phyloP scores from a whole-genome alignment of 2,888 invertebrate species.

The Scelioninae gen. 2 region DNA sequence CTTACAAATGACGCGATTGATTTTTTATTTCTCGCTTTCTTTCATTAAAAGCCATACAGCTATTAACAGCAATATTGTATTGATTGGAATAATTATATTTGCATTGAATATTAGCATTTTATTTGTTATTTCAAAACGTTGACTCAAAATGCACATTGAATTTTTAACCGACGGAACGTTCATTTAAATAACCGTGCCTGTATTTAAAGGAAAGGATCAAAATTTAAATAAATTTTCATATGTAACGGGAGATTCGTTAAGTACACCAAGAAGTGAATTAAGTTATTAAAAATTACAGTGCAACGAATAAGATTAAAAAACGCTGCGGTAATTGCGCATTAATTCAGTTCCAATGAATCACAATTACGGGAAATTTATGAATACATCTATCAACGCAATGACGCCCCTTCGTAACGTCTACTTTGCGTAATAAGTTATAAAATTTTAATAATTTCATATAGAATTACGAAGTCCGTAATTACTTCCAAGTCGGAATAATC shows the following conservation, averaged over 20 bases:
- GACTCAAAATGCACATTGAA: no score
- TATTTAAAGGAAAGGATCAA: neutral
- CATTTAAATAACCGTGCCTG: neutral
- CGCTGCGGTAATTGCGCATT: neutral
- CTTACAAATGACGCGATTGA: neutral
- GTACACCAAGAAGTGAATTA: neutral
- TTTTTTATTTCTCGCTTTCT: neutral
- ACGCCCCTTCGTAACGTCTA: no score
- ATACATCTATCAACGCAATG: constrained; percentile 8
- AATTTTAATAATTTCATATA: constrained; percentile 16
- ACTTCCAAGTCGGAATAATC: neutral
- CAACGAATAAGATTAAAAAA: neutral
- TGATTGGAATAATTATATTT: no score
- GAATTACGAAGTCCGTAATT: constrained; percentile 4
- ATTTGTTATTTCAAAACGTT: no score
- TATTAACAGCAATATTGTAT: no score
- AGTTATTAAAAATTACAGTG: neutral
- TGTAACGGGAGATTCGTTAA: neutral
- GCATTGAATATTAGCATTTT: no score
- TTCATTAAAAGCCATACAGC: neutral
- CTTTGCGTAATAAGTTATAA: neutral
- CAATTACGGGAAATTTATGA: neutral
- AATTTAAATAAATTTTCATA: neutral
- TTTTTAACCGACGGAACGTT: no score
- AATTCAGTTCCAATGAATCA: neutral